These are phyloP conservation scores for Phalanger gymnotis DNA, from an alignment of 2,797 vertebrate species.

Conservation along the genomic window DNA sequence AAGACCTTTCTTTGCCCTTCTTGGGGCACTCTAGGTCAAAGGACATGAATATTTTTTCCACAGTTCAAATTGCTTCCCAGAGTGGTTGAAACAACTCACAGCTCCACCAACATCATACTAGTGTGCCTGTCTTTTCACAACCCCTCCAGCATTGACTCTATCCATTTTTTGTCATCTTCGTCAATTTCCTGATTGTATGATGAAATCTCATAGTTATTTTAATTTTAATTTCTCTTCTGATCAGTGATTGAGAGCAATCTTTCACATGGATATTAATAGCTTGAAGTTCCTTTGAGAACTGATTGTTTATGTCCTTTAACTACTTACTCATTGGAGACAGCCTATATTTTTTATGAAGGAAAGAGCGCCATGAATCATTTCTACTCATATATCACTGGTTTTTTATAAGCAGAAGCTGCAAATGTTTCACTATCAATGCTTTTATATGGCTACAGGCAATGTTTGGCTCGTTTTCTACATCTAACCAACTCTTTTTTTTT, in stretches of 20 bases:
- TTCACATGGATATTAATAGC: background rate
- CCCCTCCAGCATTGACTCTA: background rate
- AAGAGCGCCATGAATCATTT: conserved; percentile 79
- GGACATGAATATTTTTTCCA: background rate
- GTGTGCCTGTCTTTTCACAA: background rate
- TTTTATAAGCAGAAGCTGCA: conserved; percentile 65
- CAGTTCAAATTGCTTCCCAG: background rate
- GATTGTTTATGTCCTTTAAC: background rate
- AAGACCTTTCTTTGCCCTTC: background rate
- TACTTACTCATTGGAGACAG: background rate
- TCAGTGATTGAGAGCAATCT: background rate
- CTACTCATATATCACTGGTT: conserved; percentile 65
- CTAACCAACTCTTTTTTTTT: conserved; percentile 37
- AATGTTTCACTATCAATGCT: conserved; percentile 74
- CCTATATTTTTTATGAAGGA: conserved; percentile 77
- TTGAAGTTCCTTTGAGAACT: background rate
- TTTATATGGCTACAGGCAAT: conserved; percentile 20
- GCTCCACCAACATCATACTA: background rate
- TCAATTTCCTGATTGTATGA: background rate
- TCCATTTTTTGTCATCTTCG: background rate
- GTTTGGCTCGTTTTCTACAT: conserved; percentile 34
- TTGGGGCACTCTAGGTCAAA: background rate
- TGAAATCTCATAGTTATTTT: background rate
- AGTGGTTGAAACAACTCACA: background rate
- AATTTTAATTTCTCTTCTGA: background rate